These are phyloP conservation scores for Monochamus alternatus DNA, from an alignment of 2,888 invertebrate species.

Conservation along the genomic window DNA sequence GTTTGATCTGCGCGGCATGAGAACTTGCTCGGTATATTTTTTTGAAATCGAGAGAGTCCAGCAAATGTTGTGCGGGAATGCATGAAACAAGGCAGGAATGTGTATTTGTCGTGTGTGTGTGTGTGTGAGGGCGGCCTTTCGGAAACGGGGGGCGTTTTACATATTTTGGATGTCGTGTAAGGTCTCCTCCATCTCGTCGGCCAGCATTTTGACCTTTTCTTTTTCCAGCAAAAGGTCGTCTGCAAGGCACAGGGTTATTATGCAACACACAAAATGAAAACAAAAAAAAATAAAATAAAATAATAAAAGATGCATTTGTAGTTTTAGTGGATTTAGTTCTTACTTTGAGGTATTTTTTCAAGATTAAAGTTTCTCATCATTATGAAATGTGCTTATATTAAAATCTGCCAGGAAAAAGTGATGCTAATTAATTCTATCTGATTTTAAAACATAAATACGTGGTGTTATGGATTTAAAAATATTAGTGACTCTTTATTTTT, in stretches of 20 bases:
- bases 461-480: too few species aligned
- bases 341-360: background rate
- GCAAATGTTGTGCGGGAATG: slow-evolving; percentile 14
- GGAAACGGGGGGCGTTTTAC: slow-evolving; percentile 74
- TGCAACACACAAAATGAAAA: slow-evolving; percentile 61
- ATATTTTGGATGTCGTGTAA: slow-evolving; percentile 99
- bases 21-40: background rate
- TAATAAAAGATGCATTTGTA: slow-evolving; percentile 48
- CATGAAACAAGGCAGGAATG: slow-evolving; percentile 49
- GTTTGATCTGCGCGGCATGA: slow-evolving; percentile 8
- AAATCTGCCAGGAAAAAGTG: too few species aligned
- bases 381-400: too few species aligned
- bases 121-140: slow-evolving; percentile 47
- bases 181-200: slow-evolving; percentile 99
- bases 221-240: slow-evolving; percentile 96
- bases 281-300: slow-evolving; percentile 64
- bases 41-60: background rate
- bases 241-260: slow-evolving; percentile 76
- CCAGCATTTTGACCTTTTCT: slow-evolving; percentile 96
- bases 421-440: too few species aligned
- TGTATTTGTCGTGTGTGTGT: slow-evolving; percentile 38
- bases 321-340: slow-evolving; percentile 29
- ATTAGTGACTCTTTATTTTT: too few species aligned
- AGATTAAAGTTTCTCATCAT: background rate
- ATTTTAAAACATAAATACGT: too few species aligned